A percentile compares a stretch with the other conserved stretches of the same genome.
These are phyloP conservation scores for Trissolcus basalis DNA, from an alignment of 1,140 invertebrate genomes.

Conservation along the genomic window DNA sequence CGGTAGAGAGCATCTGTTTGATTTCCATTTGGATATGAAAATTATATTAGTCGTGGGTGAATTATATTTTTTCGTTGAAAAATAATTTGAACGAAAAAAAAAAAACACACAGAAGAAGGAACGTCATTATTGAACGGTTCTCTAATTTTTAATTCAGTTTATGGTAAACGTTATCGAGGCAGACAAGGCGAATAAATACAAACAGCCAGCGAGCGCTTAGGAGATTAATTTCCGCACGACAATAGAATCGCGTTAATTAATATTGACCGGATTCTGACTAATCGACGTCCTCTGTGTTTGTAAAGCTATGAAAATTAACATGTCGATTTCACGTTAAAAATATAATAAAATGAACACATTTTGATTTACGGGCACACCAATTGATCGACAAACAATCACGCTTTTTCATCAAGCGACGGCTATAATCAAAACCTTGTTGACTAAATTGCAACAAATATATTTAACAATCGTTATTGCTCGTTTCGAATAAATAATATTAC, in stretches of 20 bases:
- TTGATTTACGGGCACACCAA: not conserved
- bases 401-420: not conserved
- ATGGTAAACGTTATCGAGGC: conserved; percentile 6
- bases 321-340: conserved; percentile 14
- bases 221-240: conserved; percentile 39
- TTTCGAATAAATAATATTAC: too few species aligned
- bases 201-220: conserved; percentile 25
- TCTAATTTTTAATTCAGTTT: conserved; percentile 30
- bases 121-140: conserved; percentile 4
- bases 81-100: too few species aligned
- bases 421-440: not conserved
- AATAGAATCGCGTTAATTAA: conserved; percentile 45
- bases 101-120: not conserved
- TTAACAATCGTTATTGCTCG: too few species aligned
- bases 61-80: not conserved
- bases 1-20: not conserved
- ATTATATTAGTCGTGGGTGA: conserved; percentile 2
- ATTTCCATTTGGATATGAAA: conserved; percentile 21
- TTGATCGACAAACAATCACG: not conserved
- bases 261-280: conserved; percentile 43
- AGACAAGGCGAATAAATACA: conserved; percentile 19
- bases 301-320: conserved; percentile 39
- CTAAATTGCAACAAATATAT: too few species aligned
- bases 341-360: not conserved
- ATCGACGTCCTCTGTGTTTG: conserved; percentile 24